Evolutionary conservation across 2,797 vertebrate species (phyloP), one percentile per base, ranked within the genome.

Genomic region (Macroramphosus scolopax): DNA sequence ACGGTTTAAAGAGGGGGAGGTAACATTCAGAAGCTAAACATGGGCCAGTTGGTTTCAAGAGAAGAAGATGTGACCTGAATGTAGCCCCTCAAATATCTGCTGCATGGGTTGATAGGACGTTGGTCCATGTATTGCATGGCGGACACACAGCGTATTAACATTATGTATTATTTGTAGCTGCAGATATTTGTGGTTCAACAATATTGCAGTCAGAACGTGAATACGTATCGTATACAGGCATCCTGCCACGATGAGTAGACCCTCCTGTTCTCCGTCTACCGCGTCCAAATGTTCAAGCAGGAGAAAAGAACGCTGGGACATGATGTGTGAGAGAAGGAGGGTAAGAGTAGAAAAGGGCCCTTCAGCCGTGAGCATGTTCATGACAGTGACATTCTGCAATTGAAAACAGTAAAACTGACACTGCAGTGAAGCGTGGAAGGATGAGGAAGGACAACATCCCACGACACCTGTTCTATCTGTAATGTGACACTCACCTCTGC

Each of bases 301-400:
- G 40, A 55, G 70, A 51, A 35, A 39, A 33, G 41, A 57, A 63
- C 54, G 59, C 69, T 36, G 56, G 51, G 50, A 64, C 63, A 67
- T 42, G 41, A 47, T 44, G 38, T 5, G n/a, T 10, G 33, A 42
- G 41, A 32, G 20, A 35, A 37, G 24, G 13, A 4, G n/a, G 8
- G 6, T 42, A 41, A 11, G n/a, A n/a, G 0, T 7, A 17, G 48
- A 49, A 59, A 29, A 15, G 37, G 64, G n/a, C n/a, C 71, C 69
- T 68, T 65, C 58, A 69, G 71, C 73, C 60, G 67, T 43, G 52
- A 59, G 33, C 39, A 51, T 11, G 17, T 61, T 73, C 50, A 59
- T 50, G 66, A 64, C 34, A 47, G 63, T 82, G 74, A 87, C 84
- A 63, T 87, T 78, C 59, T 51, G 43, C n/a, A 53, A 61, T 47